Evolutionary conservation across 2,888 invertebrate species (phyloP), one percentile per base, ranked within the genome.

Genomic region (Spodoptera exigua): DNA sequence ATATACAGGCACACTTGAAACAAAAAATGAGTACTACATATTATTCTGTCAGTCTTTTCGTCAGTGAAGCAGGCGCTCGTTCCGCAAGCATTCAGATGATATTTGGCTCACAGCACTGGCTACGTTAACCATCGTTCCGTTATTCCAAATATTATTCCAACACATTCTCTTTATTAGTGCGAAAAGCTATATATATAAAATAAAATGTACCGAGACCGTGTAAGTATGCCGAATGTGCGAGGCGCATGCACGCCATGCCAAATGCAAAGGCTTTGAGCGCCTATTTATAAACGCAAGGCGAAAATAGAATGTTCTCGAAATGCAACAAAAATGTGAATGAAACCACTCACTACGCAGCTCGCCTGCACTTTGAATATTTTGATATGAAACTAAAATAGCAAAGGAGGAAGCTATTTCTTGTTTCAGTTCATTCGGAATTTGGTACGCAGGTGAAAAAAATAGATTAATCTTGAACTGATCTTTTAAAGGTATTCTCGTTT

Each of bases 271-370:
- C 77, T 82, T 81, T 79, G 71, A 80, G 67, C 72, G 75, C 76
- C 77, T 82, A 78, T 81, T 82, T 78, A 81, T 77, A 77, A 81
- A 75, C 78, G 76, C 76, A 80, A 83, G 79, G 84, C 80, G 79
- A 77, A 86, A 84, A 88, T 84, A 82, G 75, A 82, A 83, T 83
- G 81, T 82, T 7, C 27, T 27, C 27, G 27, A 27, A 84, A 84
- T 85, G 81, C 80, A 80, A 83, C 85, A 87, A 87, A 86, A 85
- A 85, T 84, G 78, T 77, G 72, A 81, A 81, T 82, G 72, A 71
- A 76, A 80, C 74, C 70, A 74, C 78, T 78, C 60, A 54, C 68
- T 63, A 14, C 41, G 2, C 17, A 11, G 13, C 9, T 44, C n/a
- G 13, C 40, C 32, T 40, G 9, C 17, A 47, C 44, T 35, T 48